A percentile compares a stretch with the other conserved stretches of the same genome.
phyloP scores from a whole-genome alignment of 2,113 vertebrate species.

The Sakesphorus luctuosus region DNA sequence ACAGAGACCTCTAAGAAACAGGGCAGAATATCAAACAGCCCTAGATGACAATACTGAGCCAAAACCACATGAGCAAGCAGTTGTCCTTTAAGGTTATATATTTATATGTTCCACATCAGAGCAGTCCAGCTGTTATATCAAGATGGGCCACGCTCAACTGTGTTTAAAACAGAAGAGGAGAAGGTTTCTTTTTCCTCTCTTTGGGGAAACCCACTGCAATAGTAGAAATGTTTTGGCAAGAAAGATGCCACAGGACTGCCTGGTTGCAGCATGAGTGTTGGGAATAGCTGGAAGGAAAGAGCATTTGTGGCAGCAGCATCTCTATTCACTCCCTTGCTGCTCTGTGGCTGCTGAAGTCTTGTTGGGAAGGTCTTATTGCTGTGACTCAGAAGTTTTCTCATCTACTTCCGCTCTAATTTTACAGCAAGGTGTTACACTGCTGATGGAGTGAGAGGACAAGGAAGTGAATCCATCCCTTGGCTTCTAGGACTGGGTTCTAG shows the following conservation, averaged over 20 bases:
- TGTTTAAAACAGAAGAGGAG: background rate
- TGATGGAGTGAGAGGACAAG: background rate
- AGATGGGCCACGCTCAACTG: background rate
- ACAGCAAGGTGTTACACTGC: background rate
- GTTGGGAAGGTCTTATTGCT: background rate
- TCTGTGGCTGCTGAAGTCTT: background rate
- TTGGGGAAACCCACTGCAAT: background rate
- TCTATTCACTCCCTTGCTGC: background rate
- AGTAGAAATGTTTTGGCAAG: background rate
- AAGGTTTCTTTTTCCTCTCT: background rate
- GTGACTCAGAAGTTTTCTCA: background rate
- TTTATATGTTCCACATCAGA: background rate
- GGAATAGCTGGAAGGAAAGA: background rate
- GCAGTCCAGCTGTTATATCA: background rate
- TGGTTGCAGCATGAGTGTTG: rapidly evolving
- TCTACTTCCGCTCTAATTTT: background rate
- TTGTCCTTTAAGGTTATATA: background rate
- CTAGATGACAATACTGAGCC: background rate
- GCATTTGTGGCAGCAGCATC: background rate
- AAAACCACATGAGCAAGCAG: background rate
- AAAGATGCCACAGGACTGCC: background rate
- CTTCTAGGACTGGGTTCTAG: background rate
- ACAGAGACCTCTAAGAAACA: background rate
- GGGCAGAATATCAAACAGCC: background rate
- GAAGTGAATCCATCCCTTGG: background rate